phyloP scores from a whole-genome alignment of 2,113 vertebrate species.

The Coregonus clupeaformis region DNA sequence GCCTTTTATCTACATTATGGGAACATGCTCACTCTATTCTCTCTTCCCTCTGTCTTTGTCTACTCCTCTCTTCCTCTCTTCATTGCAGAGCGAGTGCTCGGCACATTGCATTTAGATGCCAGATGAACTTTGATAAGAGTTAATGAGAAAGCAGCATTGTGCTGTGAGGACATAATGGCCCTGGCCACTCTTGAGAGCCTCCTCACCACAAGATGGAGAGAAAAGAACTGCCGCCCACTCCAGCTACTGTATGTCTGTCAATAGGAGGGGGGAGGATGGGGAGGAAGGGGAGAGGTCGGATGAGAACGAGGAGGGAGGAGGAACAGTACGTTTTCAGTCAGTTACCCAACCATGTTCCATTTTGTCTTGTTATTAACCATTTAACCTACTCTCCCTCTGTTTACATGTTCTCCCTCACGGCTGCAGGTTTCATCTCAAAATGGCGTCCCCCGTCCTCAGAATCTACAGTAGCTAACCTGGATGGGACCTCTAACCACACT shows the following conservation, averaged over 20 bases:
- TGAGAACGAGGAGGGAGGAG: too few species aligned
- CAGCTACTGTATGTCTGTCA: neutral
- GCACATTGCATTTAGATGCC: conserved; percentile 71
- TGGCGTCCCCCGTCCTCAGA: too few species aligned
- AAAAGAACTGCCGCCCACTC: conserved; percentile 46
- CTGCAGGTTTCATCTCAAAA: too few species aligned
- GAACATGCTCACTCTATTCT: neutral
- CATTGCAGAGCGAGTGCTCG: conserved; percentile 55
- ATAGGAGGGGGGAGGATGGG: too few species aligned
- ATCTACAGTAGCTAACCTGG: too few species aligned
- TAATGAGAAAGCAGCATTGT: conserved; percentile 78
- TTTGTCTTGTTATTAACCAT: too few species aligned
- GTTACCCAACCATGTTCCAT: too few species aligned
- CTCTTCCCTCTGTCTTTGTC: conserved; percentile 2
- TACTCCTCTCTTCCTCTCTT: conserved; percentile 52
- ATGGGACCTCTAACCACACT: too few species aligned
- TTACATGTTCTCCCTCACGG: too few species aligned
- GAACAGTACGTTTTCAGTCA: too few species aligned
- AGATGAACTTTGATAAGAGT: conserved; percentile 82
- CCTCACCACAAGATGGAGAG: conserved; percentile 64
- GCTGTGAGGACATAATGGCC: conserved; percentile 61
- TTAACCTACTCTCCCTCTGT: too few species aligned
- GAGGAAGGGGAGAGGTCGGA: neutral
- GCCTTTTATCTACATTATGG: conserved; percentile 51
- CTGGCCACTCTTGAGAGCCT: conserved; percentile 61